Percentiles rank a stretch among this genome's conserved stretches.
phyloP scores from a whole-genome alignment of 2,888 invertebrate genomes.

The Drosophila villosipedis region DNA sequence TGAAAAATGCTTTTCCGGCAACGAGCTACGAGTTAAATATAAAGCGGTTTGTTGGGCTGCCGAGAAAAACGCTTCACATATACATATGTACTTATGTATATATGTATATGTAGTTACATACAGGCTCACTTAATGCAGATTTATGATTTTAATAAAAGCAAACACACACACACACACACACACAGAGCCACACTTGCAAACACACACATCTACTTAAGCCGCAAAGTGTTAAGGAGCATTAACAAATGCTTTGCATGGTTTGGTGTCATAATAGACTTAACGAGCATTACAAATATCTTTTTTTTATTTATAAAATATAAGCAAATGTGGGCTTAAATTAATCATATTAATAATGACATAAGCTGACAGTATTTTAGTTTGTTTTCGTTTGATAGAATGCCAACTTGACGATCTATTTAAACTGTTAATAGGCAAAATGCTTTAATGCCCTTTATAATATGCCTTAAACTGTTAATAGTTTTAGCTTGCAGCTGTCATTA shows the following conservation, averaged over 20 bases:
- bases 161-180: slow-evolving; percentile 27
- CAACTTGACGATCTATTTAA: neutral
- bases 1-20: slow-evolving; percentile 71
- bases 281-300: neutral
- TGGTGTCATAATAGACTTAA: slow-evolving; percentile 14
- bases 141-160: slow-evolving; percentile 75
- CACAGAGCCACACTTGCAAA: neutral
- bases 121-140: slow-evolving; percentile 71
- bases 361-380: neutral
- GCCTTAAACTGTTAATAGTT: neutral
- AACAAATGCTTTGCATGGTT: slow-evolving; percentile 29
- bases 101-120: slow-evolving; percentile 25
- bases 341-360: neutral
- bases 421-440: neutral
- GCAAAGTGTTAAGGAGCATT: slow-evolving; percentile 56
- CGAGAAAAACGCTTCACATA: slow-evolving; percentile 6
- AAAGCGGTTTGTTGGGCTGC: slow-evolving; percentile 27
- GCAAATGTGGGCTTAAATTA: neutral
- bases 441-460: neutral
- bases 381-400: neutral
- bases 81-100: neutral
- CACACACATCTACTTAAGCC: slow-evolving; percentile 28
- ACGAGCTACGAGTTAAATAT: slow-evolving; percentile 18
- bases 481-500: neutral
- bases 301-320: neutral